Evolutionary conservation across 2,113 vertebrate genomes (phyloP).

Genomic region (Scophthalmus maximus): DNA sequence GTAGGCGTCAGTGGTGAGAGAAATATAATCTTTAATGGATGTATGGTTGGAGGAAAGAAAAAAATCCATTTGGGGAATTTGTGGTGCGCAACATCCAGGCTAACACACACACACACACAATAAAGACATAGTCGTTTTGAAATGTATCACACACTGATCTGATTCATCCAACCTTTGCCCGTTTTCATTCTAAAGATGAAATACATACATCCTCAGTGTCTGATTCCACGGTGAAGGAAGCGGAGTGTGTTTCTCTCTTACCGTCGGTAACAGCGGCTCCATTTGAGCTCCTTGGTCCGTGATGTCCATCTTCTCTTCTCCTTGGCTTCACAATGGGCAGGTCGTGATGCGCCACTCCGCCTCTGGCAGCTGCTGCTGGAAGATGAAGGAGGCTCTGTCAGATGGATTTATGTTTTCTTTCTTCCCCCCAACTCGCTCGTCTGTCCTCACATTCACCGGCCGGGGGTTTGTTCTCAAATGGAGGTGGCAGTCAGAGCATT

Average conservation of each 20-base stretch:
- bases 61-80: neutral
- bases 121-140: conserved; percentile 27
- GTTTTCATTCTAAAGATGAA: conserved; percentile 21
- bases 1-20: neutral
- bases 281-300: conserved; percentile 97
- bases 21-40: neutral
- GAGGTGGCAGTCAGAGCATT: conserved; percentile 60
- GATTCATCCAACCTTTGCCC: neutral
- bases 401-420: too few relatives aligned
- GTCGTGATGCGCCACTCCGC: conserved; percentile 60
- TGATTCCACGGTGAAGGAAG: neutral
- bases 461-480: conserved; percentile 62
- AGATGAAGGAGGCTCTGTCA: conserved; percentile 3
- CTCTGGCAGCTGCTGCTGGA: conserved; percentile 26
- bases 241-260: conserved; percentile 71
- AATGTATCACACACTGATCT: neutral
- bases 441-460: conserved; percentile 46
- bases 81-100: conserved; percentile 33
- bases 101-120: too few relatives aligned
- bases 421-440: neutral
- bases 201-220: neutral
- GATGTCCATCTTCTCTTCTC: conserved; percentile 89
- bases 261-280: conserved; percentile 96
- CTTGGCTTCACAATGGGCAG: conserved; percentile 46
- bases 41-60: conserved; percentile 14